A percentile compares a stretch with the other conserved stretches of the same genome.
These are phyloP conservation scores for Coecobrya sp. DNA, from an alignment of 2,888 invertebrate genomes.

Conservation along the genomic window DNA sequence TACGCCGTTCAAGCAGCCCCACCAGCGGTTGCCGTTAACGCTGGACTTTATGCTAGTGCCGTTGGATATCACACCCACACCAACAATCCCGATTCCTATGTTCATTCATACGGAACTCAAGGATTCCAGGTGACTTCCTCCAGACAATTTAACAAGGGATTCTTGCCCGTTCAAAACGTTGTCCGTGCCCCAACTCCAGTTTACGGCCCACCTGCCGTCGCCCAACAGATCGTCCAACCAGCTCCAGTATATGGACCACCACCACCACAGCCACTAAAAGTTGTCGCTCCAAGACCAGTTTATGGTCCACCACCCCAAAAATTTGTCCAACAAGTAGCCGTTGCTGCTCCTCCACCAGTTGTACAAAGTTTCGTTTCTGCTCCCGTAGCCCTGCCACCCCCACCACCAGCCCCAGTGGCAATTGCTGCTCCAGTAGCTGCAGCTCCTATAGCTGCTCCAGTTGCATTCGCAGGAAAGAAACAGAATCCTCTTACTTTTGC, in stretches of 20 bases:
- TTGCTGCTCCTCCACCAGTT: slow-evolving; percentile 58
- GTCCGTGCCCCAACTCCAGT: slow-evolving; percentile 35
- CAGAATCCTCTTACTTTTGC: slow-evolving; percentile 85
- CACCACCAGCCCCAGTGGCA: slow-evolving; percentile 52
- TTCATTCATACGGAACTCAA: slow-evolving; percentile 81
- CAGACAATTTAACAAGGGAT: slow-evolving; percentile 79
- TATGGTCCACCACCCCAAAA: slow-evolving; percentile 51
- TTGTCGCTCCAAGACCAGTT: slow-evolving; percentile 46
- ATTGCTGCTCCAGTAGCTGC: slow-evolving; percentile 33
- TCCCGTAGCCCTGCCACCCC: slow-evolving; percentile 55
- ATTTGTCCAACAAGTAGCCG: slow-evolving; percentile 26
- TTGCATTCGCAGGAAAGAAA: slow-evolving; percentile 75
- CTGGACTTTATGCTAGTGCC: slow-evolving; percentile 80
- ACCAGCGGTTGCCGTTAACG: slow-evolving; percentile 43
- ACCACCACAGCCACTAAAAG: slow-evolving; percentile 17
- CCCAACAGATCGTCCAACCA: slow-evolving; percentile 60
- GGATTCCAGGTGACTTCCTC: slow-evolving; percentile 83
- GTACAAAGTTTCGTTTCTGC: background rate
- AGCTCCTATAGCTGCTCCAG: slow-evolving; percentile 56
- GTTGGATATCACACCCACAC: slow-evolving; percentile 80
- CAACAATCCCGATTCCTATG: slow-evolving; percentile 66
- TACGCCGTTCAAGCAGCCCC: slow-evolving; percentile 9
- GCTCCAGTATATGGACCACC: slow-evolving; percentile 65
- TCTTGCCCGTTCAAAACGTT: slow-evolving; percentile 54
- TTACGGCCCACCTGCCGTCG: slow-evolving; percentile 50